Evolutionary conservation across 2,797 vertebrate genomes (phyloP).

Genomic region (Avahi laniger): DNA sequence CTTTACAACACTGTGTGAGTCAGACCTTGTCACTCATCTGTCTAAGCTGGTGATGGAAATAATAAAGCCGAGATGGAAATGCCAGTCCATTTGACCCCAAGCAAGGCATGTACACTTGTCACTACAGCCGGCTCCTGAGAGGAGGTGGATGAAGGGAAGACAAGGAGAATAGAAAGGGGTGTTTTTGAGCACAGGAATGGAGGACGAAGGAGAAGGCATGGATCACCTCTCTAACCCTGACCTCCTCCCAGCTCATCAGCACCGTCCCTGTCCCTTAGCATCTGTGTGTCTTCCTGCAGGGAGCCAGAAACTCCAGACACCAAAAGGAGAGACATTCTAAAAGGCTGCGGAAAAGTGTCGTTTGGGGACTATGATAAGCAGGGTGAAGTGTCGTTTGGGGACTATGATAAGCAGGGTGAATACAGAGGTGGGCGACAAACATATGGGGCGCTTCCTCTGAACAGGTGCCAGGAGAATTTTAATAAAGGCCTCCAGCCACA

Average conservation of each 20-base stretch:
- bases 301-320: not conserved
- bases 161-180: not conserved
- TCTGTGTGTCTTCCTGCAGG: not conserved
- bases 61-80: not conserved
- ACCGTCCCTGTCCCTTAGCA: not conserved
- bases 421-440: not conserved
- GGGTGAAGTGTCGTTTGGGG: not conserved
- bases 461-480: not conserved
- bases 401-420: not conserved
- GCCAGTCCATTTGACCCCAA: not conserved
- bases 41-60: not conserved
- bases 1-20: not conserved
- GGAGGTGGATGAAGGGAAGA: not conserved
- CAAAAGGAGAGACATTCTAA: not conserved
- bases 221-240: not conserved
- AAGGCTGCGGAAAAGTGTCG: not conserved
- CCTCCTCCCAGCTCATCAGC: not conserved
- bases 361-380: not conserved
- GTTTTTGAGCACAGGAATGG: not conserved
- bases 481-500: not conserved
- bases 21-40: not conserved
- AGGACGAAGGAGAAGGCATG: not conserved
- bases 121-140: not conserved
- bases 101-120: not conserved
- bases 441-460: not conserved